Base-by-base conservation (phyloP, 2,797 vertebrate genomes). In the Rhabdomys pumilio region DNA sequence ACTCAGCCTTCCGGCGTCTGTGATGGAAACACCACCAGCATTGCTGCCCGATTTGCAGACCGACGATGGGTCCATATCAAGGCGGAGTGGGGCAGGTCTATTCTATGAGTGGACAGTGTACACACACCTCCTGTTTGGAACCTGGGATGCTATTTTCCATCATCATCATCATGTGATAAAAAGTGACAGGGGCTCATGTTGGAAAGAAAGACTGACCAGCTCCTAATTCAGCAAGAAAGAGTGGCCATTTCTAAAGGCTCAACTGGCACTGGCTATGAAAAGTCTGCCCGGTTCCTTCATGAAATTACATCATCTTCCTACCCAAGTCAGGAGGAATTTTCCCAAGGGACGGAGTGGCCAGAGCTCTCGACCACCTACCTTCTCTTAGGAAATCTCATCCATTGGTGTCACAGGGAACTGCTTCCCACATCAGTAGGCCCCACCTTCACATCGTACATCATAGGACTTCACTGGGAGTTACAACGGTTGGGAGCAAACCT, bases 121-220 rank as follows among this genome's bases (percentile, higher is more conserved):
- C 84, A 91, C 9, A 50, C 26, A 88, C 47, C 73, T 96, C 57
- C 67, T 31, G 53, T 63, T 38, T 82, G 85, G 85, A 92, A 80
- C 20, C 77, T 53, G 82, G 81, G 77, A 73, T 63, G 72, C 67
- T 79, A 31, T 50, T 92, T 95, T 72, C 88, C 57, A 93, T 69
- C 69, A 95, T 61, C 19, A 44, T 26, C n/a, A 44, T 26, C n/a
- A 31, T 0, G 61, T 53, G 69, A 92, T 4, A 57, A 63, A 47
- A 57, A 29, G 19, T 38, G 50, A 44, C 47, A 47, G 59, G 41
- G 14, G 38, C 24, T 22, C 83, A 44, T 0, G 29, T 57, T 24
- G 55, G 59, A 20, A 53, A 57, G 6, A 6, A 47, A 55, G 44
- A 17, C 44, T 13, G 38, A 75, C 50, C 38, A 94, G 79, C 57